Percentiles rank a stretch among this genome's conserved stretches.
Conservation (phyloP, 1,140 invertebrate species). For the Hestina assimilis region DNA sequence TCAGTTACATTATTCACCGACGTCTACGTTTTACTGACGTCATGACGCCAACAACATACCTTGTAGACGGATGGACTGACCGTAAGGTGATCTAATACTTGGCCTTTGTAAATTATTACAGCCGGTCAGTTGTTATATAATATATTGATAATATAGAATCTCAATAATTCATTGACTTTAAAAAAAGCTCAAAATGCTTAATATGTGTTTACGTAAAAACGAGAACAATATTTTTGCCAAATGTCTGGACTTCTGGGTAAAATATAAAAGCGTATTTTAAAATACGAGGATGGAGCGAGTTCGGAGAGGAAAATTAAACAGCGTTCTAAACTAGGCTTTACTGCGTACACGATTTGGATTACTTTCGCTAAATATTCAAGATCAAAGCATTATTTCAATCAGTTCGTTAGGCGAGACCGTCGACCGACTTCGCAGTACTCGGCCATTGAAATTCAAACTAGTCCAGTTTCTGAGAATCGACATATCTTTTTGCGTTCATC, state of each 20-base stretch:
- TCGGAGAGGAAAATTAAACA: conserved; percentile 13
- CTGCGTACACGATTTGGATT: background rate
- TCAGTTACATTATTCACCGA: conserved; percentile 8
- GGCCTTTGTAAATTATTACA: conserved; percentile 14
- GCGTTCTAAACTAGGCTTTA: conserved; percentile 2
- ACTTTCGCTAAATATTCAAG: conserved; percentile 18
- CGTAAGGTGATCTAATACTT: conserved; percentile 18
- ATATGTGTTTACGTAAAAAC: too few species aligned
- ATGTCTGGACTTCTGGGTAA: background rate
- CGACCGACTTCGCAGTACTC: conserved; percentile 51
- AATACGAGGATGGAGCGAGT: conserved; percentile 8
- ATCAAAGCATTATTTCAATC: conserved; percentile 66
- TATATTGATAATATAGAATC: too few species aligned
- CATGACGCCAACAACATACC: conserved; percentile 6
- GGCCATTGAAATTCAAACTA: conserved; percentile 66
- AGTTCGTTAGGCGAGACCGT: conserved; percentile 56
- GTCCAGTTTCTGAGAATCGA: conserved; percentile 46
- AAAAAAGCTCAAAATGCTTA: too few species aligned
- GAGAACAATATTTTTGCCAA: too few species aligned
- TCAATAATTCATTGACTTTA: too few species aligned
- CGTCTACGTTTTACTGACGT: background rate
- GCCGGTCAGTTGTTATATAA: too few species aligned
- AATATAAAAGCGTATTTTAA: background rate
- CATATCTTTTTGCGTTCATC: conserved; percentile 25
- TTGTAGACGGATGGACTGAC: conserved; percentile 13